Base-by-base conservation (phyloP, 1,140 invertebrate species). In the Mamestra configurata region DNA sequence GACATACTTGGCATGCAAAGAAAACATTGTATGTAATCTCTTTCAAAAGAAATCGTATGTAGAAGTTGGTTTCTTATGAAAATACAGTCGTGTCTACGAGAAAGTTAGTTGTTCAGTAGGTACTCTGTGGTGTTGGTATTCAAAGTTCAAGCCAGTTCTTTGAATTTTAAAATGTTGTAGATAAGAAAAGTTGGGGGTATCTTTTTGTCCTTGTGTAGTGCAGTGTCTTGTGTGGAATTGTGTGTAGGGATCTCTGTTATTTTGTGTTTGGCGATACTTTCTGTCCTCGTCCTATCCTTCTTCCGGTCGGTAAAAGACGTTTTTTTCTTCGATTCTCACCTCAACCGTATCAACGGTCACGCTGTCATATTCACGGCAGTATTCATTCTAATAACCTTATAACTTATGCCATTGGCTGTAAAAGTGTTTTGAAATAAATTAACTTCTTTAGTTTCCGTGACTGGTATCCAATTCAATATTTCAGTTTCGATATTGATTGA, bases 161-260 rank as follows among this genome's bases (percentile, higher is more conserved):
- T 59, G 71, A 75, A 59, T 71, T 71, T 71, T 49, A 71, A 71
- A 53, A 71, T 35, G n/a, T 51, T 71, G 8, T 53, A 71, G 46
- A 71, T 43, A 35, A 51, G 66, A 51, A 51, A 51, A 71, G 24
- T 71, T 51, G 1, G n/a, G 6, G 10, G 15, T 68, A n/a, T 46
- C 49, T n/a, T 31, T 51, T 35, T 51, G 66, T 70, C 20, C 22
- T 24, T 27, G 6, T 49, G 4, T 43, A 10, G 18, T 43, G n/a
- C n/a, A n/a, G 4, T 18, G 49, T n/a, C 1, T 22, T 22, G 15
- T 11, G 53, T 24, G 18, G 22, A 24, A 10, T 0, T 8, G 20
- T 18, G 53, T 40, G 6, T 11, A 35, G 10, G 37, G 8, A 40
- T 40, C 37, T 40, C 8, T 40, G 37, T 40, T 40, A 11, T 7